Percentiles rank a stretch among this genome's conserved stretches.
phyloP scores from a whole-genome alignment of 1,140 invertebrate genomes.

The Trichomalopsis sarcophagae region DNA sequence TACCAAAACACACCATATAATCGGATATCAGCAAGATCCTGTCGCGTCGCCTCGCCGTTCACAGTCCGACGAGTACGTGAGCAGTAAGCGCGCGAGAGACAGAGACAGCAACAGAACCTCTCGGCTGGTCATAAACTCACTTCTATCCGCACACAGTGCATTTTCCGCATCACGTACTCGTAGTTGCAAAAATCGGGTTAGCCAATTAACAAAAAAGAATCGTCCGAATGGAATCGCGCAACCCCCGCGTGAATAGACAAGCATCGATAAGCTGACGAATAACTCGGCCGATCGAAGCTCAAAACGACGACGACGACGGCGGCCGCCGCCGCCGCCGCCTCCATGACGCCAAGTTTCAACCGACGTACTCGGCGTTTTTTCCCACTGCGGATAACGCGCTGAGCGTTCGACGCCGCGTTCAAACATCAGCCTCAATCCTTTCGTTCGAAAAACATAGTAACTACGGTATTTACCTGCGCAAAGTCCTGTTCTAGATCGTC shows the following conservation, averaged over 20 bases:
- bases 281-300: background rate
- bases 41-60: slow-evolving; percentile 16
- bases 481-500: slow-evolving; percentile 97
- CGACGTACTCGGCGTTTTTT: background rate
- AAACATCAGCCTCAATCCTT: background rate
- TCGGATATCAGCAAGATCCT: slow-evolving; percentile 11
- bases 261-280: background rate
- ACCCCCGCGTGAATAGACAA: too few relatives aligned
- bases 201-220: background rate
- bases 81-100: background rate
- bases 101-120: background rate
- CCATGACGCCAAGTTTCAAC: slow-evolving; percentile 32
- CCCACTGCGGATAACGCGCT: background rate
- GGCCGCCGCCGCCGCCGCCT: slow-evolving; percentile 16
- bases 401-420: background rate
- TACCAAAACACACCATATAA: too few relatives aligned
- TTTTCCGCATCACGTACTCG: background rate
- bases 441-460: background rate
- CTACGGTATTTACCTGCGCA: slow-evolving; percentile 81
- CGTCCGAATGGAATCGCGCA: background rate
- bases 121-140: background rate
- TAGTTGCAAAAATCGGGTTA: background rate
- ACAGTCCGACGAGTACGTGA: background rate
- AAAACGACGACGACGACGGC: background rate
- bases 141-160: background rate